These are phyloP conservation scores for Cheilosia impressa DNA, from an alignment of 2,888 invertebrate genomes.

Conservation along the genomic window DNA sequence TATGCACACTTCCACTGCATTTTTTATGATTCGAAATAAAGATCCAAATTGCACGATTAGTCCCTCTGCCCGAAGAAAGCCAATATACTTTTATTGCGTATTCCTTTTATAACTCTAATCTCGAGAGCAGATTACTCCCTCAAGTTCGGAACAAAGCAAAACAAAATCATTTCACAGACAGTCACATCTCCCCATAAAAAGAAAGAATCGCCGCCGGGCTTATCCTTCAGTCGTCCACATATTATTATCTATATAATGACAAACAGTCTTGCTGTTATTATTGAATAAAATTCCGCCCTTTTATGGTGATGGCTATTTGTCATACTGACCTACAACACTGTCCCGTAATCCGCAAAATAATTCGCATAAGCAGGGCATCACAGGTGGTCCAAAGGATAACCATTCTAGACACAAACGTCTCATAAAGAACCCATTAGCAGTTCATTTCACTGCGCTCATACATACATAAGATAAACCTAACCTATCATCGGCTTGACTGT, in stretches of 20 bases:
- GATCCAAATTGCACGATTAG: no score
- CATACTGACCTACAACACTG: background rate
- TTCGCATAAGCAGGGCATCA: background rate
- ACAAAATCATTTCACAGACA: background rate
- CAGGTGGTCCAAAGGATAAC: slow-evolving; percentile 22
- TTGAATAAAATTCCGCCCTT: slow-evolving; percentile 34
- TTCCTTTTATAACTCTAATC: background rate
- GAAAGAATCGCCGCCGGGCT: slow-evolving; percentile 3
- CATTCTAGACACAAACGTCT: slow-evolving; percentile 32
- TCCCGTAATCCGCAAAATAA: slow-evolving; percentile 18
- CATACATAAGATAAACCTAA: background rate
- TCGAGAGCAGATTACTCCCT: background rate
- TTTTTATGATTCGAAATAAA: no score
- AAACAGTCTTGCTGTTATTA: slow-evolving; percentile 1
- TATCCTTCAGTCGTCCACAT: background rate
- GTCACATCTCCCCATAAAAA: slow-evolving; percentile 14
- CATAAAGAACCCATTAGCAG: slow-evolving; percentile 47
- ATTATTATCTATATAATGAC: background rate
- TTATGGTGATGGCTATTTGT: slow-evolving; percentile 39
- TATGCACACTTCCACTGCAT: no score
- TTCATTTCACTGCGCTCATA: background rate
- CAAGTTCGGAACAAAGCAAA: background rate
- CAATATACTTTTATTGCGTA: background rate
- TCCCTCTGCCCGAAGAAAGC: background rate
- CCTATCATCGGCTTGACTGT: background rate